Evolutionary conservation across 2,888 invertebrate species (phyloP), one percentile per base, ranked within the genome.

Genomic region (Rhopalosiphum nymphaeae): DNA sequence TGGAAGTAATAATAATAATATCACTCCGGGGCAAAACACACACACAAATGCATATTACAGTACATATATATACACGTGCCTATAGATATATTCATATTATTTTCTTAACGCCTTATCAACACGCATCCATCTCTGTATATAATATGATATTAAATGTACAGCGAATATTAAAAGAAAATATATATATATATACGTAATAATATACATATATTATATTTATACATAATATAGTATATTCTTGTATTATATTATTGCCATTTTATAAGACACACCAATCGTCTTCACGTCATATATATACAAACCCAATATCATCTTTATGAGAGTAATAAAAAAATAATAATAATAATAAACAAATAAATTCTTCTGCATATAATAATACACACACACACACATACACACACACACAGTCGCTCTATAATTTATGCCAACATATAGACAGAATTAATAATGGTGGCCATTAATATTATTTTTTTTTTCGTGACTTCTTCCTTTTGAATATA

Each of bases 1-100:
- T 57, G 91, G 85, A 86, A 91, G n/a, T 85, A 57, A 57, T 91
- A 91, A 91, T 91, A 85, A 91, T 91, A 91, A 91, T 91, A 91
- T 91, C 85, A 86, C 91, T 86, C 44, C 85, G 85, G 85, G 91
- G 57, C 91, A 57, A 91, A 57, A 86, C n/a, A 44, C 56, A 56
- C 56, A 56, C 25, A 85, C 46, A 46, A 78, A 36, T 78, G 21
- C 36, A 78, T 78, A 21, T 36, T 36, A 78, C 78, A 67, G 44
- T 56, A 36, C 89, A 29, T 61, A 67, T 90, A 46, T 89, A 44
- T 89, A 61, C 29, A 13, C 78, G 29, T 90, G 16, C 21, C 13
- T 53, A 53, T 90, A 90, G 1, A 29, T 91, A 21, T 91, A 10
- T 67, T 67, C 36, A 36, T 91, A 91, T 78, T 91, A 91, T 85